These are phyloP conservation scores for Eubucco bourcierii DNA, from an alignment of 2,113 vertebrate genomes.

Conservation along the genomic window DNA sequence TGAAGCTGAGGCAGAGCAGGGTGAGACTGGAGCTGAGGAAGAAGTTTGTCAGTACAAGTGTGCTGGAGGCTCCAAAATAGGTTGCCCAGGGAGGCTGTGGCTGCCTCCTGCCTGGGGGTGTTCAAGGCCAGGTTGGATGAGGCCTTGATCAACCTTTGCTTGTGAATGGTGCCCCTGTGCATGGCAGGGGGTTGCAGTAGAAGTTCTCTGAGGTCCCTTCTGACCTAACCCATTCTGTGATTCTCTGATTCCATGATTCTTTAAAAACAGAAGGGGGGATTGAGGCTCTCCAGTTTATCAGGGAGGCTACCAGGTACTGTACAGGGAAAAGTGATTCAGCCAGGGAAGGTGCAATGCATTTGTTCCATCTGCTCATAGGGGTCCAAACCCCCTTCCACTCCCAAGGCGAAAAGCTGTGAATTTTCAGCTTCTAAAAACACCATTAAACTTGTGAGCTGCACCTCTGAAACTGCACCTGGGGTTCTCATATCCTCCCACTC, in stretches of 20 bases:
- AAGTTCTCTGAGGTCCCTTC: too few species aligned
- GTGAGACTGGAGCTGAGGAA: too few species aligned
- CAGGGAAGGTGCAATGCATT: neutral
- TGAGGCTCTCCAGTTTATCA: neutral
- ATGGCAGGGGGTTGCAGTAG: too few species aligned
- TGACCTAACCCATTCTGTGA: too few species aligned
- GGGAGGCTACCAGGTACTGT: neutral
- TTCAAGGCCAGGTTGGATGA: too few species aligned
- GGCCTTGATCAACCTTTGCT: too few species aligned
- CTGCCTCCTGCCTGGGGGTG: too few species aligned
- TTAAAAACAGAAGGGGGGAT: neutral
- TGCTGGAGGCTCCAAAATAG: too few species aligned
- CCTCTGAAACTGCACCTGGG: conserved; percentile 45
- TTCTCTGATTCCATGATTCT: neutral
- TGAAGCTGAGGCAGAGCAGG: too few species aligned
- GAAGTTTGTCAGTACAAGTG: too few species aligned
- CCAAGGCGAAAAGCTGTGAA: neutral
- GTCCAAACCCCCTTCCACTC: neutral
- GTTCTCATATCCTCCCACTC: conserved; percentile 63
- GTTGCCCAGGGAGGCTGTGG: too few species aligned
- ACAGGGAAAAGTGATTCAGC: neutral
- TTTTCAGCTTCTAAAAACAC: conserved; percentile 40
- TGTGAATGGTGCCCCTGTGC: too few species aligned
- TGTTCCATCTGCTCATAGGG: neutral
- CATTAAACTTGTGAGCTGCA: conserved; percentile 13